Evolutionary conservation across 2,797 vertebrate genomes (phyloP).

Genomic region (Tamandua tetradactyla): DNA sequence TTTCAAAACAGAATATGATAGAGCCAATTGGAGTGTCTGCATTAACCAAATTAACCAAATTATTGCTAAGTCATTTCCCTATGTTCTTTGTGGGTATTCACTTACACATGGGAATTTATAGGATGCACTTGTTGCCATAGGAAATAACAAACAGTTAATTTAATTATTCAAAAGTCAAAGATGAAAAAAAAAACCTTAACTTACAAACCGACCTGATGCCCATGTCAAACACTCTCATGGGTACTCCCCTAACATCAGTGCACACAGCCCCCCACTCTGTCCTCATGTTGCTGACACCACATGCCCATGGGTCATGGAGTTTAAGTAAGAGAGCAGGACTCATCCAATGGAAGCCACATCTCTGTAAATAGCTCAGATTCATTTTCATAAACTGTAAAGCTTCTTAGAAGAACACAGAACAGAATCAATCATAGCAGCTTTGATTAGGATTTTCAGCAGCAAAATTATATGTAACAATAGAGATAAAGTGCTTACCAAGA

Average conservation of each 20-base stretch:
- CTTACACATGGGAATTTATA: neutral
- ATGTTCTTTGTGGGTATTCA: neutral
- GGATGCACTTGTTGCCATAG: neutral
- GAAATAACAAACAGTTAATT: neutral
- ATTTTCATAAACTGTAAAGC: neutral
- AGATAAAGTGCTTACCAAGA: neutral
- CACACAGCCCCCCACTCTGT: neutral
- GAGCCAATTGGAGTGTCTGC: neutral
- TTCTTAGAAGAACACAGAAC: constrained; percentile 3
- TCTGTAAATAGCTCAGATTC: constrained; percentile 44
- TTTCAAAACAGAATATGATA: constrained; percentile 57
- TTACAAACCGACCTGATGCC: neutral
- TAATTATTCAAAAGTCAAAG: constrained; percentile 2
- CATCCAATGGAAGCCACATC: neutral
- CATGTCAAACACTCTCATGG: neutral
- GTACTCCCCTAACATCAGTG: neutral
- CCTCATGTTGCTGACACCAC: neutral
- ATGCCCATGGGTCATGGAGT: neutral
- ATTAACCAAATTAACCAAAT: constrained; percentile 44
- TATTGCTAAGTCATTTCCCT: constrained; percentile 12
- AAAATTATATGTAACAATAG: neutral
- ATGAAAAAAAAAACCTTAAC: constrained; percentile 3
- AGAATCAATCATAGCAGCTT: constrained; percentile 30
- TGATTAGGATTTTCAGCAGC: neutral
- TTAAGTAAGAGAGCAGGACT: neutral